phyloP scores from a whole-genome alignment of 2,113 vertebrate species.

The Cromileptes altivelis region DNA sequence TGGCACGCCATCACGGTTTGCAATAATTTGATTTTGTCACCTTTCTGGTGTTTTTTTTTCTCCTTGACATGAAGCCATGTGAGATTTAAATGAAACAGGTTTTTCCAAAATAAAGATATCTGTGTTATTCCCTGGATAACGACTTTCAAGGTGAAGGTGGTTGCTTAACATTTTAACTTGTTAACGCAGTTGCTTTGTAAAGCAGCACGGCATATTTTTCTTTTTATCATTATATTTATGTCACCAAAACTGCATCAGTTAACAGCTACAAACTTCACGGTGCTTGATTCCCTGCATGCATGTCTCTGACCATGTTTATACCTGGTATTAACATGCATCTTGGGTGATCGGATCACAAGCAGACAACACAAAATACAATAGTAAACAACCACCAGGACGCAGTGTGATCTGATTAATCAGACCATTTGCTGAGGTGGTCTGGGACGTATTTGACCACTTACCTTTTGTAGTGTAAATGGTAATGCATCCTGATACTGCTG shows the following conservation, averaged over 20 bases:
- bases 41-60: not conserved
- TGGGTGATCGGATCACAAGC: no score
- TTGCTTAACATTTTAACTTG: not conserved
- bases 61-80: not conserved
- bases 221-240: not conserved
- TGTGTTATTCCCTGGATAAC: not conserved
- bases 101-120: not conserved
- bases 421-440: no score
- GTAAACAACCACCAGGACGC: no score
- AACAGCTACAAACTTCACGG: not conserved
- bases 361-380: no score
- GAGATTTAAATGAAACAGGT: constrained; percentile 2
- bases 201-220: not conserved
- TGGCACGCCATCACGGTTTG: not conserved
- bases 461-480: no score
- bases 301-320: no score
- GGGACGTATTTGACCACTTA: no score
- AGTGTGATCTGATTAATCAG: no score
- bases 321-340: no score
- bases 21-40: constrained; percentile 3
- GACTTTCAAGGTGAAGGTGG: not conserved
- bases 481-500: no score
- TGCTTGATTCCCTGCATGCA: not conserved
- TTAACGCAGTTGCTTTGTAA: not conserved
- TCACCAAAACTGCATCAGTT: not conserved